phyloP scores from a whole-genome alignment of 2,797 vertebrate genomes.

The Myotis findleyi region DNA sequence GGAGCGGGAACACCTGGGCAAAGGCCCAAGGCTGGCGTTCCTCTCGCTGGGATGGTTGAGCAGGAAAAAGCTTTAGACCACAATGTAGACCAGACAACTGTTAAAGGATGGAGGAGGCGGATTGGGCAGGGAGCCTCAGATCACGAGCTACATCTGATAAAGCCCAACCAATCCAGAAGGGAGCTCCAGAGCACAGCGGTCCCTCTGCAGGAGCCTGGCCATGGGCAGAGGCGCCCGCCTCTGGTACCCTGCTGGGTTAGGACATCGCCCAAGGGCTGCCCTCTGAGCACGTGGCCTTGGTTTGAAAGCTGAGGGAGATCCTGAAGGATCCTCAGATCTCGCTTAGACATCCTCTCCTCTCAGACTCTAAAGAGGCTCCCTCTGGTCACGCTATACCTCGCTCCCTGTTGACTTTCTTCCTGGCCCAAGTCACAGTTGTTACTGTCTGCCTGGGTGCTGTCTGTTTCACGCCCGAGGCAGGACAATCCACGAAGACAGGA shows the following conservation, averaged over 20 bases:
- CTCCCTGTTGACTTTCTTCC: not conserved
- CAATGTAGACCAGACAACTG: not conserved
- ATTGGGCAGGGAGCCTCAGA: too few relatives aligned
- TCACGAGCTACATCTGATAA: accelerated
- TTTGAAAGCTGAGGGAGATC: not conserved
- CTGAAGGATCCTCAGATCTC: not conserved
- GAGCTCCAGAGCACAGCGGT: not conserved
- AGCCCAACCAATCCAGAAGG: not conserved
- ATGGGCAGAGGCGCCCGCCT: too few relatives aligned
- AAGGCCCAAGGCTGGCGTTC: not conserved
- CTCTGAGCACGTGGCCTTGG: not conserved
- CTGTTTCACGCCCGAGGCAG: not conserved
- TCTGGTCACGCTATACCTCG: accelerated
- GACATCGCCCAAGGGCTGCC: not conserved
- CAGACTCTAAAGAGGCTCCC: not conserved
- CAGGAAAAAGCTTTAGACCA: not conserved
- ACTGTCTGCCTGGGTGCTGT: not conserved
- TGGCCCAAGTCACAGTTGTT: not conserved
- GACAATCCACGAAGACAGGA: not conserved
- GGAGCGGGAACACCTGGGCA: not conserved
- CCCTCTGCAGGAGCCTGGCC: not conserved
- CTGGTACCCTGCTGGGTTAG: not conserved
- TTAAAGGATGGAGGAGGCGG: not conserved
- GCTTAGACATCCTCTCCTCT: not conserved
- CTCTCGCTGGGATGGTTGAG: too few relatives aligned